phyloP scores from a whole-genome alignment of 2,888 invertebrate species.

The Epinotia bilunana region DNA sequence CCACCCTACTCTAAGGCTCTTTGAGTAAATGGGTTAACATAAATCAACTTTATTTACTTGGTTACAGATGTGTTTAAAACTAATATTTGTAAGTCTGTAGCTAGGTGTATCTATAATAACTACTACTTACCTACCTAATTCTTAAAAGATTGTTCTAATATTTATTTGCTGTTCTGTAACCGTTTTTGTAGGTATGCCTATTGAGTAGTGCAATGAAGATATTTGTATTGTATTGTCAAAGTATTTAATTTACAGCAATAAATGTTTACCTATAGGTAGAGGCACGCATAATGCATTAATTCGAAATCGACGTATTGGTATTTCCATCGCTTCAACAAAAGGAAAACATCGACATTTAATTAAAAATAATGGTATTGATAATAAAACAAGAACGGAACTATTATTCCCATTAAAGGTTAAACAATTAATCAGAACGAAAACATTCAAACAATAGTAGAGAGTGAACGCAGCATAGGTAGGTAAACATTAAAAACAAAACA shows the following conservation, averaged over 20 bases:
- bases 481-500: constrained; percentile 55
- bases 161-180: too few relatives aligned
- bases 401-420: constrained; percentile 38
- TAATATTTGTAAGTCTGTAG: too few relatives aligned
- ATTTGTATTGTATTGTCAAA: neutral
- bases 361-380: constrained; percentile 32
- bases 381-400: constrained; percentile 1
- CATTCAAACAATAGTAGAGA: constrained; percentile 35
- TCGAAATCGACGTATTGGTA: constrained; percentile 14
- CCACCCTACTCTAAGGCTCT: too few relatives aligned
- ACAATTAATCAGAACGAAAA: constrained; percentile 43
- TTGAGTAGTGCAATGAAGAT: too few relatives aligned
- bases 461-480: constrained; percentile 42
- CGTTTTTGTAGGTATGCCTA: too few relatives aligned
- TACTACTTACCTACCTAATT: too few relatives aligned
- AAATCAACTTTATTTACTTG: too few relatives aligned
- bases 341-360: constrained; percentile 29
- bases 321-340: constrained; percentile 6
- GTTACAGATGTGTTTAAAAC: too few relatives aligned
- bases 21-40: too few relatives aligned
- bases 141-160: too few relatives aligned
- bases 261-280: neutral
- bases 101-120: too few relatives aligned
- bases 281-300: constrained; percentile 8
- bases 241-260: constrained; percentile 6